Evolutionary conservation across 2,113 vertebrate species (phyloP).

Genomic region (Pan troglodytes): NHGRI_mPanTro3-v2.1_pri NC_072404.2:118951001-118951500

Average conservation of each 20-base stretch:
- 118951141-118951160: constrained; percentile 10
- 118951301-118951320: neutral
- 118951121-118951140: constrained; percentile 9
- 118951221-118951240: constrained; percentile 1
- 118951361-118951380: neutral
- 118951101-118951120: constrained; percentile 54
- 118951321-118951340: constrained; percentile 3
- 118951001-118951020: constrained; percentile 73
- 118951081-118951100: constrained; percentile 65
- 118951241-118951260: neutral
- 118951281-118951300: constrained; percentile 36
- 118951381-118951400: constrained; percentile 46
- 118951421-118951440: constrained; percentile 49
- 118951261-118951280: constrained; percentile 17
- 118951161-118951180: neutral
- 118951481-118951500: constrained; percentile 30
- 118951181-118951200: neutral
- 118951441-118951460: constrained; percentile 19
- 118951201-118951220: neutral
- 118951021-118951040: constrained; percentile 72
- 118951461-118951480: neutral
- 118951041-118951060: constrained; percentile 73
- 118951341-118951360: constrained; percentile 42
- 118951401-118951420: neutral
- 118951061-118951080: constrained; percentile 59